A percentile compares a stretch with the other conserved stretches of the same genome.
These are phyloP conservation scores for Bergia puertoricense DNA, from an alignment of 92 coral and sea anemone species.

Conservation along the genomic window DNA sequence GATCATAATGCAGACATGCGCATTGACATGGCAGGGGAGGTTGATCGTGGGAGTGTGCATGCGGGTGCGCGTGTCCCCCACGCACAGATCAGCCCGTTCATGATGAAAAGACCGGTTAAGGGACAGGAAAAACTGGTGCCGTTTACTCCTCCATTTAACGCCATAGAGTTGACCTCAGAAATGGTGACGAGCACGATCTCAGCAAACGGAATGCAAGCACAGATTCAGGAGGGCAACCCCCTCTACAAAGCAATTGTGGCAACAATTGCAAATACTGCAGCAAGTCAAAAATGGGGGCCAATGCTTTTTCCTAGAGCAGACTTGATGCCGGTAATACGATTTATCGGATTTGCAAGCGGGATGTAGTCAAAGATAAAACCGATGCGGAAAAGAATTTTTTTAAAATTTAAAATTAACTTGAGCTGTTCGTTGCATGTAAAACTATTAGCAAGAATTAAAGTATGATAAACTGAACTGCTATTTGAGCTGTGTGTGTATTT, in stretches of 20 bases:
- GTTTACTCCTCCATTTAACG: constrained; percentile 7
- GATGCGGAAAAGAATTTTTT: no score
- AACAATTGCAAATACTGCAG: not conserved
- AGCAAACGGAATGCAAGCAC: not conserved
- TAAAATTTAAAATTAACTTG: no score
- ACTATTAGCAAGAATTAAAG: no score
- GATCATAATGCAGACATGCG: constrained; percentile 12
- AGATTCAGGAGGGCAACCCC: not conserved
- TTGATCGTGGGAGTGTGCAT: not conserved
- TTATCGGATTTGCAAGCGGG: not conserved
- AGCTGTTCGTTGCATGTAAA: no score
- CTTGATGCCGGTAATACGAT: not conserved
- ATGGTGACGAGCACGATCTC: constrained; percentile 4
- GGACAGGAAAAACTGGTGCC: not conserved
- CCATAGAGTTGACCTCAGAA: constrained; percentile 6
- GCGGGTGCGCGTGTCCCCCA: constrained; percentile 11
- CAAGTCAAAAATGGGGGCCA: not conserved
- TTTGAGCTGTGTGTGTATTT: no score
- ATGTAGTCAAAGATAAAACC: no score
- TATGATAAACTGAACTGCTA: no score
- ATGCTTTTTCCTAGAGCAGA: not conserved
- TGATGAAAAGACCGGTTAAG: not conserved
- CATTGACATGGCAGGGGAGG: constrained; percentile 16
- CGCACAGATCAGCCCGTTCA: not conserved
- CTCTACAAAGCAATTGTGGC: not conserved